These are phyloP conservation scores for Podarcis cretensis DNA, from an alignment of 2,113 vertebrate species.

Conservation along the genomic window DNA sequence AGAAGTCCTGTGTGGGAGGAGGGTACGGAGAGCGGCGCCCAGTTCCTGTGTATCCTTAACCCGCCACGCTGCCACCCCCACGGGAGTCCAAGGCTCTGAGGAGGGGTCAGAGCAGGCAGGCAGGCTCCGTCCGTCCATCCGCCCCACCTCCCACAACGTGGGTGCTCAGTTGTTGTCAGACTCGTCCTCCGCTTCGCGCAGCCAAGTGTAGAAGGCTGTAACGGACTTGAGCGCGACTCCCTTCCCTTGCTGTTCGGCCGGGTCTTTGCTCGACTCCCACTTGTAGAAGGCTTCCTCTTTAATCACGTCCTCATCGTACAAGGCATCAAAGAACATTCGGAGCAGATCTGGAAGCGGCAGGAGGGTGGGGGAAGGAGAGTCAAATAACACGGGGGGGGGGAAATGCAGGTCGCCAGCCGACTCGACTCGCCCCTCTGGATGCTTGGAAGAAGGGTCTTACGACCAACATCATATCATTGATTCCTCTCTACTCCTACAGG, in stretches of 20 bases:
- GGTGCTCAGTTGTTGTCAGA: conserved; percentile 92
- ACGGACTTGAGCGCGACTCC: conserved; percentile 97
- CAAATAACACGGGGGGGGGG: no score
- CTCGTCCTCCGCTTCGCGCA: conserved; percentile 91
- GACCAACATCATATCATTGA: background rate
- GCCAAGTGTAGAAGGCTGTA: conserved; percentile 97
- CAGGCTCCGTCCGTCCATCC: background rate
- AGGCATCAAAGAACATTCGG: conserved; percentile 93
- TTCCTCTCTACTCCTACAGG: background rate
- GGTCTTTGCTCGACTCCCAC: conserved; percentile 97
- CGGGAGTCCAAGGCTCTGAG: conserved; percentile 57
- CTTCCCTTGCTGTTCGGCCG: conserved; percentile 92
- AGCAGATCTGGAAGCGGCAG: conserved; percentile 83
- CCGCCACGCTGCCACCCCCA: background rate
- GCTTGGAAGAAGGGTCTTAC: background rate
- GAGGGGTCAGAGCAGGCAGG: conserved; percentile 28
- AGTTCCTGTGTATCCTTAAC: background rate
- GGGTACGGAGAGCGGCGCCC: background rate
- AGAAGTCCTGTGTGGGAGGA: background rate
- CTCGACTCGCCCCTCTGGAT: no score
- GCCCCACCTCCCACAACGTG: conserved; percentile 51
- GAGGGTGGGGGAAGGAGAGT: background rate
- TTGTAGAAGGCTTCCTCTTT: conserved; percentile 97
- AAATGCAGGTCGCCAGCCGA: background rate
- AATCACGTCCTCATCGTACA: conserved; percentile 96